Evolutionary conservation across 2,797 vertebrate genomes (phyloP), one percentile per base, ranked within the genome.

Genomic region (Antennarius maculatus): DNA sequence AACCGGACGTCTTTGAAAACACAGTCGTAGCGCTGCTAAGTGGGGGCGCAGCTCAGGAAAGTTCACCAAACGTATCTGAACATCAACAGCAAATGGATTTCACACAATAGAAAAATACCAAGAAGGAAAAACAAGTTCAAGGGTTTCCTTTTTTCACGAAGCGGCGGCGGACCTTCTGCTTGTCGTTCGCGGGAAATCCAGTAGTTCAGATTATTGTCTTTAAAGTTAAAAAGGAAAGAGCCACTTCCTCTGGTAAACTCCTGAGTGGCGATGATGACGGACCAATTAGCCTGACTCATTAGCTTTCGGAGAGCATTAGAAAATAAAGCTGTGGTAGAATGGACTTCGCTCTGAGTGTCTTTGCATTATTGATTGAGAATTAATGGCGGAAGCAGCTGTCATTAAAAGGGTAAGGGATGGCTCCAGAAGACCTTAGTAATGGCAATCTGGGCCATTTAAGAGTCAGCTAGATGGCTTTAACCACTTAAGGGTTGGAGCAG

Each of bases 301-400:
- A 89, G 84, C 86, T 86, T 79, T 83, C n/a, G 66, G 65, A 47
- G 75, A 74, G 83, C 87, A 90, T 91, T 89, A 87, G 80, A 77
- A 87, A 90, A 86, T 83, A 81, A 88, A 80, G 79, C 77, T 48
- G 82, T 74, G 83, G 87, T 87, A 85, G 86, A 82, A 88, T 87
- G 85, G 90, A 85, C 83, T 65, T 42, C 10, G 64, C 73, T 85
- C 71, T 80, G 85, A 85, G 84, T 86, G 83, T 89, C 87, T 89
- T 78, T 88, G 83, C 87, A 90, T 89, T 91, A 91, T 91, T 88
- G 89, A 91, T 91, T 80, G 78, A 76, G 87, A 85, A 90, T 91
- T 90, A 91, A 90, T 90, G 89, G 87, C 81, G 87, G 89, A 91
- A 88, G 81, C 82, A 83, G 88, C 84, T 86, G 87, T 91, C 89